Evolutionary conservation across 2,888 invertebrate species (phyloP).

Genomic region (Chloroclysta siterata): DNA sequence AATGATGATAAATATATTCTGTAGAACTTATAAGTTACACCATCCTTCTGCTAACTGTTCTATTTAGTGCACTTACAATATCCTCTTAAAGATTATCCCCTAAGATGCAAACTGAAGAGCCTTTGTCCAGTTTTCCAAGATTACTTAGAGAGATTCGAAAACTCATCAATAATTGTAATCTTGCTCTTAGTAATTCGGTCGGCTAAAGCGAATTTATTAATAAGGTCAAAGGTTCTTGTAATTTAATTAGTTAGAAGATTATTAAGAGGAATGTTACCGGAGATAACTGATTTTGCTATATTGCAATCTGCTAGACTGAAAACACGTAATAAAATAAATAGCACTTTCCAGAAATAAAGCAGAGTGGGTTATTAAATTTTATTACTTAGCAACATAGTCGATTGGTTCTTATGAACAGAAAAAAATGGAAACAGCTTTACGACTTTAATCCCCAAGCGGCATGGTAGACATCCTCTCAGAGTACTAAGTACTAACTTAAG

Average conservation of each 20-base stretch:
- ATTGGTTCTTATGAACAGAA: no score
- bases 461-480: no score
- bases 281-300: slow-evolving; percentile 5
- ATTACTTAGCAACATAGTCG: no score
- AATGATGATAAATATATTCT: no score
- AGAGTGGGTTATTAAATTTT: no score
- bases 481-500: no score
- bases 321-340: background rate
- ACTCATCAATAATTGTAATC: slow-evolving; percentile 65
- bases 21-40: slow-evolving; percentile 13
- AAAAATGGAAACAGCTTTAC: no score
- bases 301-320: slow-evolving; percentile 1
- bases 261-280: slow-evolving; percentile 15
- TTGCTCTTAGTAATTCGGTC: slow-evolving; percentile 33
- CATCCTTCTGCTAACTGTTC: slow-evolving; percentile 25
- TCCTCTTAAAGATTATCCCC: slow-evolving; percentile 46
- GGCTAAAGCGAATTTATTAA: slow-evolving; percentile 19
- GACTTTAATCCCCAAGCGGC: no score
- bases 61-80: slow-evolving; percentile 37
- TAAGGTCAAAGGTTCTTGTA: slow-evolving; percentile 13
- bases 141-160: slow-evolving; percentile 59
- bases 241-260: slow-evolving; percentile 10
- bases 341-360: background rate
- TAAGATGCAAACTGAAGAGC: slow-evolving; percentile 44
- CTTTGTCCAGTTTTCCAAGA: slow-evolving; percentile 63